phyloP scores from a whole-genome alignment of 2,113 vertebrate species.

The Mohoua ochrocephala region DNA sequence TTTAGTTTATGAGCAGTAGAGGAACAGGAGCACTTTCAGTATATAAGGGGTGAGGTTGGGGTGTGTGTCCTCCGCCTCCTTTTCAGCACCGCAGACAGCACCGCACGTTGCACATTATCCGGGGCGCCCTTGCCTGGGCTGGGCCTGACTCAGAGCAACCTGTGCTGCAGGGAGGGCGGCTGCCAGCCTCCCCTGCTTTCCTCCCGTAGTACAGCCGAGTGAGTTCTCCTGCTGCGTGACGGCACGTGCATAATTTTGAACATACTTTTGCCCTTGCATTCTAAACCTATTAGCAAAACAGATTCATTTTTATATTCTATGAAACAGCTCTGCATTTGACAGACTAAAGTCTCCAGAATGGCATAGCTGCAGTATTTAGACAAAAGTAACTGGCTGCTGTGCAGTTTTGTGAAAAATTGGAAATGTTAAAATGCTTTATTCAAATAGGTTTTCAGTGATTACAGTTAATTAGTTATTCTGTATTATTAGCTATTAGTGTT shows the following conservation, averaged over 20 bases:
- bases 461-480: not conserved
- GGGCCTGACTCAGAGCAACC: not conserved
- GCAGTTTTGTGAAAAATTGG: not conserved
- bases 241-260: not conserved
- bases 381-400: not conserved
- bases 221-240: not conserved
- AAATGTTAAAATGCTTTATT: not conserved
- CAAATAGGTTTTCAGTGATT: not conserved
- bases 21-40: not conserved
- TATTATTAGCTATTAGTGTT: not conserved
- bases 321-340: not conserved
- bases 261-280: not conserved
- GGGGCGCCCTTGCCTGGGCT: not conserved
- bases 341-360: not conserved
- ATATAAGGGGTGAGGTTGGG: not conserved
- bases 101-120: not conserved
- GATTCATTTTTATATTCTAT: not conserved
- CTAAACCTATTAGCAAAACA: not conserved
- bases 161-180: not conserved
- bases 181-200: not conserved
- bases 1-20: not conserved
- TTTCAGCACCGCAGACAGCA: slow-evolving; percentile 70
- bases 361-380: not conserved
- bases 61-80: not conserved
- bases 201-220: not conserved